Base-by-base conservation (phyloP, 2,113 vertebrate species). In the Melanerpes formicivorus region DNA sequence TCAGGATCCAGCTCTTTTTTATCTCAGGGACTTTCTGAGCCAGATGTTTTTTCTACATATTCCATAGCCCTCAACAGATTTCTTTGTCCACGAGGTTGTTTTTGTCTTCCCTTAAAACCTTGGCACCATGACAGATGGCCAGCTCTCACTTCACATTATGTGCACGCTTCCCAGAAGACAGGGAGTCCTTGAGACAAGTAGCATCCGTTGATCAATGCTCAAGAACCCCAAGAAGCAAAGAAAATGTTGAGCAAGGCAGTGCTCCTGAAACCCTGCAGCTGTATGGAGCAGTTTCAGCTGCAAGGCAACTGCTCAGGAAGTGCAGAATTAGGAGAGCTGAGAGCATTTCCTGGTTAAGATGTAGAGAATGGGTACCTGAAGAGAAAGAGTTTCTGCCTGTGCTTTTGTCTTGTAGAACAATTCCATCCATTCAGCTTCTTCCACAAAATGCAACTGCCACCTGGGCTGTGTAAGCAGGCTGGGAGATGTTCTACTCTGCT, bases 91-190 rank as follows among this genome's bases (percentile, higher is more conserved):
- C 48, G 40, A 79, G 55, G 30, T 76, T 89, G 62, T 64, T 91
- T 90, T 88, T 90, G 29, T 90, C 73, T 93, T 81, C 44, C 44
- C 54, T 76, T 89, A 62, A 89, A 75, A 89, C 58, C 27, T 54
- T 89, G 78, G 89, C 82, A 84, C 90, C 30, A 25, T 87, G 84
- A 81, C 74, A 91, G 88, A 87, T 79, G 71, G 78, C 37, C 58
- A 91, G 66, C 55, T 91, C 74, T 72, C 74, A 69, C 87, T 92
- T 93, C 75, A 72, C 55, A 69, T 94, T 82, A 74, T 23, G 42
- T 90, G 84, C 65, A 29, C 74, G 46, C 50, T 88, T 92, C 73
- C 86, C 66, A 62, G 84, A 93, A 91, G 88, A 94, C n/a, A 66
- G 55, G 69, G 69, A 92, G 54, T 73, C 40, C 69, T 85, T 82